Base-by-base conservation (phyloP, 2,888 invertebrate genomes). In the Timandra comae region DNA sequence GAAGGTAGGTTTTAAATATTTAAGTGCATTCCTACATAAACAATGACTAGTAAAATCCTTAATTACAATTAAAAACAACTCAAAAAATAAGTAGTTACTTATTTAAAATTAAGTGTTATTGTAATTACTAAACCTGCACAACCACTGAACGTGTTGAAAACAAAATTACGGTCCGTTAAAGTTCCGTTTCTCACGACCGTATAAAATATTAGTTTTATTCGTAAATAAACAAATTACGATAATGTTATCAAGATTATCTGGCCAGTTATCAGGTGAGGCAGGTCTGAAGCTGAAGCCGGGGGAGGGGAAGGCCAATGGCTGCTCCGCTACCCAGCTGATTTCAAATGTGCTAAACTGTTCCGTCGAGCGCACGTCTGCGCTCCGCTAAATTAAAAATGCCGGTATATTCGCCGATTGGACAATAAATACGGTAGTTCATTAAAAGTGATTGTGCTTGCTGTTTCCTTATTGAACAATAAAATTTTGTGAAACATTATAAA, bases 321-420 rank as follows among this genome's bases (percentile, higher is more conserved):
- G 24, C 11, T 40, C 23, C 44, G 40, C 49, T 46, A 70, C 54
- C 78, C 84, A 82, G 84, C 81, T 82, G 82, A 82, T 80, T 82
- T 84, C 82, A 82, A 81, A 81, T 76, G 76, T 74, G 62, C 29
- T 35, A 52, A 56, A 59, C 60, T 56, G 52, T 16, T 5, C 16
- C 40, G 52, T 46, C 55, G 74, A 55, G 66, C 71, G 76, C 63
- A 49, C 63, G 73, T 46, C 44, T 52, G 62, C 56, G 63, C 52
- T 48, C 36, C 39, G 40, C 33, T 35, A 21, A 26, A 43, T 44
- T 39, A 49, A 69, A 66, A 62, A 78, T 71, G 77, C 78, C 80
- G 81, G 70, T 52, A 60, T 64, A 63, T 30, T 45, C 38, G 44
- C 27, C 31, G 27, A 36, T 40, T 29, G 35, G 10, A 36, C 26